Conservation (phyloP, 2,797 vertebrate genomes). For the Neosalanx taihuensis region DNA sequence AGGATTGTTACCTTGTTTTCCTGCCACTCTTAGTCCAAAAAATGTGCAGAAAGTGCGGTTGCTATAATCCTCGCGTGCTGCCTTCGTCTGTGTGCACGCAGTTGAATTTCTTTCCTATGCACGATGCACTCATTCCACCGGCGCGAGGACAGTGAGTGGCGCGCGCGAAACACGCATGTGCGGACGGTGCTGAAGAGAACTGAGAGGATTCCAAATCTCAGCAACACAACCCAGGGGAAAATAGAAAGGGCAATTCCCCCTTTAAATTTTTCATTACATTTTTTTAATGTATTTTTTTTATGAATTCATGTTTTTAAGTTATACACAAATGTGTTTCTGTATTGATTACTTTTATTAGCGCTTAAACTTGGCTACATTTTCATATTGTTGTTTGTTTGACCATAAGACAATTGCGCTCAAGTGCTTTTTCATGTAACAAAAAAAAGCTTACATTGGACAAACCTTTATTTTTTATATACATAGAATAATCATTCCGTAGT, state of each 20-base stretch:
- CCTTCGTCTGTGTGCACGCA: slow-evolving; percentile 69
- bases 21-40: slow-evolving; percentile 48
- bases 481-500: slow-evolving; percentile 60
- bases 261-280: too few relatives aligned
- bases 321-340: neutral
- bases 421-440: neutral
- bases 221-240: neutral
- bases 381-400: too few relatives aligned
- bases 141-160: slow-evolving; percentile 57
- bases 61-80: slow-evolving; percentile 37
- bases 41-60: slow-evolving; percentile 22
- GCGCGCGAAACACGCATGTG: slow-evolving; percentile 56
- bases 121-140: slow-evolving; percentile 48
- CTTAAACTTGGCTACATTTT: too few relatives aligned
- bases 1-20: slow-evolving; percentile 53
- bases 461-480: slow-evolving; percentile 62
- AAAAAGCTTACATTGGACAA: slow-evolving; percentile 50
- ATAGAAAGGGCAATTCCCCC: too few relatives aligned
- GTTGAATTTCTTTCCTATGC: slow-evolving; percentile 65
- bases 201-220: neutral
- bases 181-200: neutral
- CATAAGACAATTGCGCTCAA: neutral
- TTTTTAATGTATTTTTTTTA: too few relatives aligned
- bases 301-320: too few relatives aligned
- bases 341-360: neutral